Conservation (phyloP, 2,888 invertebrate species). For the Emmelina monodactyla region DNA sequence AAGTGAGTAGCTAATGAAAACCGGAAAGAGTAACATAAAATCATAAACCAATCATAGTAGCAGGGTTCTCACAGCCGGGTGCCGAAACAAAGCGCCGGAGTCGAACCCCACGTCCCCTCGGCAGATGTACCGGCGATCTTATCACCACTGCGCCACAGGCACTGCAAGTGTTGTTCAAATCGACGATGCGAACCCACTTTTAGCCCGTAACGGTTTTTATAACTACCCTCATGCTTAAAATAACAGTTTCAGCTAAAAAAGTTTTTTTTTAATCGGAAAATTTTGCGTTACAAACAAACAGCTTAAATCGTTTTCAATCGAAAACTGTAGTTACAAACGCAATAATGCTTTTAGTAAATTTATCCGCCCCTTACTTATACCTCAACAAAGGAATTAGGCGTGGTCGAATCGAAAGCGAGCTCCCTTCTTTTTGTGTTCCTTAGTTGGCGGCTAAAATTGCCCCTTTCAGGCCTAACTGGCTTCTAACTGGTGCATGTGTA, state of each 20-base stretch:
- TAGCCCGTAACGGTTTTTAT: conserved; percentile 51
- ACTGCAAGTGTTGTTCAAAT: conserved; percentile 44
- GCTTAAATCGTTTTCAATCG: conserved; percentile 4
- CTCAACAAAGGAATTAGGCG: conserved; percentile 42
- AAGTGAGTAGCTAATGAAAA: neutral
- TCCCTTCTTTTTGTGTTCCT: conserved; percentile 37
- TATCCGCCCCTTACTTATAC: conserved; percentile 19
- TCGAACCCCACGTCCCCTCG: conserved; percentile 37
- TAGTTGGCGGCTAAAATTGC: conserved; percentile 46
- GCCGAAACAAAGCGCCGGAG: conserved; percentile 48
- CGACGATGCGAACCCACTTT: conserved; percentile 39
- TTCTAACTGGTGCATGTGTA: conserved; percentile 44
- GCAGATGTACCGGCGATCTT: conserved; percentile 61
- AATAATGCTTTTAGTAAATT: conserved; percentile 16
- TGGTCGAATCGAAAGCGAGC: conserved; percentile 40
- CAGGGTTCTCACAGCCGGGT: conserved; percentile 43
- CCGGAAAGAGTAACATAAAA: conserved; percentile 31
- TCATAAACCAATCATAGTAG: conserved; percentile 46
- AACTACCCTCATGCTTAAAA: too few relatives aligned
- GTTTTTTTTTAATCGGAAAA: too few relatives aligned
- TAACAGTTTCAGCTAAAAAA: too few relatives aligned
- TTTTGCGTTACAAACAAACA: too few relatives aligned
- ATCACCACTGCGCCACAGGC: conserved; percentile 44
- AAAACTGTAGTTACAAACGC: conserved; percentile 1
- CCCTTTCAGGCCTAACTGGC: conserved; percentile 39